phyloP scores from a whole-genome alignment of 2,797 vertebrate species.

The Neosalanx taihuensis region DNA sequence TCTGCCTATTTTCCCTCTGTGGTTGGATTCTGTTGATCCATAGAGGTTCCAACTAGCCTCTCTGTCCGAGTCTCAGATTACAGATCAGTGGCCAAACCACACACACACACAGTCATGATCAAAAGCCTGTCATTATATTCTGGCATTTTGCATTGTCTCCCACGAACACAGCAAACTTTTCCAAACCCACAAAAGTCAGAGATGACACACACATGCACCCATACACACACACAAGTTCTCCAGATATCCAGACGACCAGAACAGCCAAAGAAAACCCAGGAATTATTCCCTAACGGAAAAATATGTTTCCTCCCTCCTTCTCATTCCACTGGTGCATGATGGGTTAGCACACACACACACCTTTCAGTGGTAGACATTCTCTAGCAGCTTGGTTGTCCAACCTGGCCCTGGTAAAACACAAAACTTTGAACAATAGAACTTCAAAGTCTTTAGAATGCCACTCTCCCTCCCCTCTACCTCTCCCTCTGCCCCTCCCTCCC shows the following conservation, averaged over 20 bases:
- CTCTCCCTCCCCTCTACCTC: background rate
- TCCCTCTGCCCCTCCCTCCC: background rate
- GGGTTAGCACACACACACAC: background rate
- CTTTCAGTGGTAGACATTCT: background rate
- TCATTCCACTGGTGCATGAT: too few species aligned
- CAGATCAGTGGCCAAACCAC: background rate
- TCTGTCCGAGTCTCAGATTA: background rate
- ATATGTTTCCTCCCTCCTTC: background rate
- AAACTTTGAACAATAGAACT: background rate
- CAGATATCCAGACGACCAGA: background rate
- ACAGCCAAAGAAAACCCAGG: slow-evolving; percentile 5
- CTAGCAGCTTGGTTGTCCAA: background rate
- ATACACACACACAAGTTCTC: too few species aligned
- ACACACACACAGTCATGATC: slow-evolving; percentile 7
- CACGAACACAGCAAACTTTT: background rate
- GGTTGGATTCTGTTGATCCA: background rate
- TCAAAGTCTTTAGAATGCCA: too few species aligned
- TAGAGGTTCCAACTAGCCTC: background rate
- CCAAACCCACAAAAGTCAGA: slow-evolving; percentile 1
- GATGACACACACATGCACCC: too few species aligned
- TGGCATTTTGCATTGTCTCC: background rate
- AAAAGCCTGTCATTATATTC: slow-evolving; percentile 1
- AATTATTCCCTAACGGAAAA: background rate
- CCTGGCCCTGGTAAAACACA: background rate
- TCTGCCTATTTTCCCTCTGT: background rate